Evolutionary conservation across 1,140 invertebrate genomes (phyloP).

Genomic region (Oedothorax gibbosus): DNA sequence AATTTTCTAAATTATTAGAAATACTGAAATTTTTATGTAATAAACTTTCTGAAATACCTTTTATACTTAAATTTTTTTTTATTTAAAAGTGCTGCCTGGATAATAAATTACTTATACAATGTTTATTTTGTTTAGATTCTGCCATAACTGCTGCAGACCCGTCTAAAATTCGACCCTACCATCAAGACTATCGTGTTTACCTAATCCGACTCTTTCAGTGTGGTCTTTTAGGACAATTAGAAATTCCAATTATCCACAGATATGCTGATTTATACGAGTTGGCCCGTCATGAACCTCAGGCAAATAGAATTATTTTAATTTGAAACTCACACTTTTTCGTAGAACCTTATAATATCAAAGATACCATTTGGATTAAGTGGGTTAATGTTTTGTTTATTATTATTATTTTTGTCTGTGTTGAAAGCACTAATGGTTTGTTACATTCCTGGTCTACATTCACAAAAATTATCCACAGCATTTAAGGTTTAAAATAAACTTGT

Average conservation of each 20-base stretch:
- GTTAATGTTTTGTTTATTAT: no score
- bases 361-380: neutral
- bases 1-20: no score
- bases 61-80: no score
- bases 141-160: conserved; percentile 35
- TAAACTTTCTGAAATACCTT: no score
- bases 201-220: conserved; percentile 66
- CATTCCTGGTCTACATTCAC: no score
- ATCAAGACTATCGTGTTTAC: conserved; percentile 51
- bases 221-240: conserved; percentile 68
- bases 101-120: neutral
- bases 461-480: no score
- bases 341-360: neutral
- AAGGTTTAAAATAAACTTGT: no score
- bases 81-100: no score
- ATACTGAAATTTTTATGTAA: no score
- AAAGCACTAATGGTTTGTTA: no score
- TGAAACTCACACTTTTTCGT: neutral
- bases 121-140: conserved; percentile 36
- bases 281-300: conserved; percentile 79
- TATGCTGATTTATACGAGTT: conserved; percentile 91
- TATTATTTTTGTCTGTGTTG: no score
- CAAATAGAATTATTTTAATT: conserved; percentile 18
- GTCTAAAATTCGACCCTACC: conserved; percentile 14
- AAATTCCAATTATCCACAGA: conserved; percentile 85